Base-by-base conservation (phyloP, 2,113 vertebrate genomes). In the Platycercus adscitus region DNA sequence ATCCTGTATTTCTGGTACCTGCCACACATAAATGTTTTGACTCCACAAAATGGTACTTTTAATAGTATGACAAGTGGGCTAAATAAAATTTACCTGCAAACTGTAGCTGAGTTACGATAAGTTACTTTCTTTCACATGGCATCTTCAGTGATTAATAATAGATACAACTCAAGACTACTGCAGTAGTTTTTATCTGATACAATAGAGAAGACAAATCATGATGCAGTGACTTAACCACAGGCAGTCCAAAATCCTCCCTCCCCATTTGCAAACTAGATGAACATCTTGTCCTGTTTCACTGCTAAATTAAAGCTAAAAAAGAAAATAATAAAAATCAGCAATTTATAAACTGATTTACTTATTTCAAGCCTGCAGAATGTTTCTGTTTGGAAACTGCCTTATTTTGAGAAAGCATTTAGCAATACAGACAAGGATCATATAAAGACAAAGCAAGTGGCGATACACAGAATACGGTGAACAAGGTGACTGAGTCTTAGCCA, bases 81-180 rank as follows among this genome's bases (percentile, higher is more conserved):
- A 66, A 33, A 52, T 44, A 58, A 81, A 73, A 89, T 50, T 46
- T 33, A 78, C 31, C 61, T 68, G 66, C 52, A 89, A 91, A 63
- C 21, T 58, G 65, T 37, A 35, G n/a, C 31, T 39, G 60, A 86
- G 13, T 86, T 90, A 65, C 3, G 9, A 78, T 16, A 73, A 83
- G 77, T 55, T 46, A 47, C 26, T 37, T 71, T 55, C 39, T 76
- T 81, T 64, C 81, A 84, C 52, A 28, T 17, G 19, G 75, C 15
- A 66, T 60, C 35, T 41, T 86, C 53, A 55, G 39, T 49, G 39
- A 92, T 70, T 78, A 86, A 53, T 49, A 84, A 81, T 2, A 78
- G 63, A 65, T 46, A 78, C 0, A 9, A 46, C 50, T 49, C 1
- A 0, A 63, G 64, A n/a, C 52, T 70, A 58, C 17, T 50, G 43